phyloP scores from a whole-genome alignment of 2,797 vertebrate species.

The Mycteria americana region DNA sequence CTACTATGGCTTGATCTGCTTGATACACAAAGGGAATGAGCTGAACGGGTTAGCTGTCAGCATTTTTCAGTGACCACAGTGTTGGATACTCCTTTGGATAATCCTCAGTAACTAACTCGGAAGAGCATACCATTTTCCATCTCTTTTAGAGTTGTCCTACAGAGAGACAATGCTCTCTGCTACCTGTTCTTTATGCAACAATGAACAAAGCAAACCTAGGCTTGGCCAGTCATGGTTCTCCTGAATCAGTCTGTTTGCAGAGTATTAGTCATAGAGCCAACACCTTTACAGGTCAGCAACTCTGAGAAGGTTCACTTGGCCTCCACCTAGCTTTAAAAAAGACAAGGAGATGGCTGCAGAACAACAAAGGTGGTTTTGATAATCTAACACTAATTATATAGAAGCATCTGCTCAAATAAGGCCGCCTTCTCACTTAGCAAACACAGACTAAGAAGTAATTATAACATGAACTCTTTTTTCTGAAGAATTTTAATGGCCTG shows the following conservation, averaged over 20 bases:
- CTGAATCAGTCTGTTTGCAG: slow-evolving; percentile 36
- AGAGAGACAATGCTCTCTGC: background rate
- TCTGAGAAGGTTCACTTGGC: slow-evolving; percentile 29
- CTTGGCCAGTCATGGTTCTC: background rate
- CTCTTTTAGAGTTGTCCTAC: background rate
- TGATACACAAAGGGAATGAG: background rate
- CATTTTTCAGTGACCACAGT: background rate
- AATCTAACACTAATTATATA: background rate
- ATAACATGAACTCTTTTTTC: background rate
- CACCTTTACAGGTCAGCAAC: slow-evolving; percentile 36
- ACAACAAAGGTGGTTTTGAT: slow-evolving; percentile 32
- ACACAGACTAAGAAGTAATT: slow-evolving; percentile 4
- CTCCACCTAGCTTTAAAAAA: slow-evolving; percentile 15
- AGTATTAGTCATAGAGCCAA: slow-evolving; percentile 62
- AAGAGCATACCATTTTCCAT: background rate
- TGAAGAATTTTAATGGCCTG: background rate
- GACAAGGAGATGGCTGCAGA: background rate
- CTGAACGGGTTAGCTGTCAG: background rate
- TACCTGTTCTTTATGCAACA: background rate
- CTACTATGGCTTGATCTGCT: background rate
- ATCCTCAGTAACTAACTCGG: background rate
- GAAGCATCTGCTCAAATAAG: background rate
- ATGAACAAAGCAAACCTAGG: slow-evolving; percentile 12
- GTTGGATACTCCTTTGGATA: background rate
- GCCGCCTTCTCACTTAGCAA: background rate